These are phyloP conservation scores for Cavia aperea DNA, from an alignment of 2,113 vertebrate species.

Conservation along the genomic window DNA sequence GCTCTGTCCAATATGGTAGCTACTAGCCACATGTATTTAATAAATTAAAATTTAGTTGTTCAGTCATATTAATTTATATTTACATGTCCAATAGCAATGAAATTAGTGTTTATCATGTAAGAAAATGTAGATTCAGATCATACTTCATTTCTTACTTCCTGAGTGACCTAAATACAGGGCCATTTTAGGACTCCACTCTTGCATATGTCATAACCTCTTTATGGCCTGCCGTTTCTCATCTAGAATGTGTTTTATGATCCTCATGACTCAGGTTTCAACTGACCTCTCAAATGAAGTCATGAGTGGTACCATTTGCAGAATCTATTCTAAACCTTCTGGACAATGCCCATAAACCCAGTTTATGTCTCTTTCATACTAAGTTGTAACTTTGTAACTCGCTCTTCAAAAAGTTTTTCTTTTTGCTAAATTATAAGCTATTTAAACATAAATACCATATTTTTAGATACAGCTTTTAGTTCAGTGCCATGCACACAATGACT, in stretches of 20 bases:
- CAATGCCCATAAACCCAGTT: neutral
- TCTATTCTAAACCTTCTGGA: neutral
- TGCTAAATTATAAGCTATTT: neutral
- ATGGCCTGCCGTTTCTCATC: neutral
- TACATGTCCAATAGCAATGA: no score
- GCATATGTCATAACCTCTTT: neutral
- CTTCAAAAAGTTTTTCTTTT: neutral
- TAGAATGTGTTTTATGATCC: neutral
- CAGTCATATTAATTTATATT: neutral
- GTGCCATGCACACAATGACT: neutral
- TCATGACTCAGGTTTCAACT: neutral
- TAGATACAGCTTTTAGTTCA: neutral
- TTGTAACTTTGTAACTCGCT: neutral
- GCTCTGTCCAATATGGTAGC: neutral
- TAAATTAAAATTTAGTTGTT: neutral
- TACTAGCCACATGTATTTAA: neutral
- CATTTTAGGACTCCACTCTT: neutral
- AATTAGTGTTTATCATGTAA: neutral
- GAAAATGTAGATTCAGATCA: neutral
- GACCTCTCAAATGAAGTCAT: neutral
- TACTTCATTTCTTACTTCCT: neutral
- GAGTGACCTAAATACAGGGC: neutral
- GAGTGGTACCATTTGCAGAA: neutral
- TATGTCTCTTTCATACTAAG: neutral
- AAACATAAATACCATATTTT: neutral